Conservation (phyloP, 2,113 vertebrate genomes). For the Rhagologus leucostigma region DNA sequence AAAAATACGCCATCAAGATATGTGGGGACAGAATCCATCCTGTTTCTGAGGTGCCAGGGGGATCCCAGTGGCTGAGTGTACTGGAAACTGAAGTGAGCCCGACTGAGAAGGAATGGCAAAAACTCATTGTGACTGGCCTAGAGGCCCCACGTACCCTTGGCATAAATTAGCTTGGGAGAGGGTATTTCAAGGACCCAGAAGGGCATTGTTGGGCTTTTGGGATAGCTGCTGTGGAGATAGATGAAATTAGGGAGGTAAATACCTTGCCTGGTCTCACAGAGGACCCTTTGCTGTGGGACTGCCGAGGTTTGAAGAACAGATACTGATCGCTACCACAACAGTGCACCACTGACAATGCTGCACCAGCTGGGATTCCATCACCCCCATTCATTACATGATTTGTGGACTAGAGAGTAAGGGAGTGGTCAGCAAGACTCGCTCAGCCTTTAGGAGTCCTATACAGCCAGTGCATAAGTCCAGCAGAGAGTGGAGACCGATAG, state of each 20-base stretch:
- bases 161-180: not conserved
- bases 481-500: not conserved
- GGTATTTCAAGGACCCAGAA: not conserved
- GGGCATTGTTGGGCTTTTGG: not conserved
- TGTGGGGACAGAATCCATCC: not conserved
- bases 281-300: no score
- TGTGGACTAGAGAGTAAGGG: not conserved
- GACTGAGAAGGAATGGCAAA: not conserved
- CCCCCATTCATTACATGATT: not conserved
- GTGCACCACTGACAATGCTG: not conserved
- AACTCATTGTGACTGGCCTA: not conserved
- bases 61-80: not conserved
- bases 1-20: not conserved
- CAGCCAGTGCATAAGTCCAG: not conserved
- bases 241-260: not conserved
- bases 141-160: not conserved
- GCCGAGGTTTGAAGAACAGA: not conserved
- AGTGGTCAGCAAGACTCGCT: fast-evolving
- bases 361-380: not conserved
- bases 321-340: not conserved
- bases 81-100: not conserved
- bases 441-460: not conserved
- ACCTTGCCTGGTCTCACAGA: not conserved
- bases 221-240: not conserved
- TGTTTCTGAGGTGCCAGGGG: not conserved